These are phyloP conservation scores for Aurelia aurita complex sp. Pacific DNA, from an alignment of 30 jellyfish, hydroid and myxozoan species.

Conservation along the genomic window DNA sequence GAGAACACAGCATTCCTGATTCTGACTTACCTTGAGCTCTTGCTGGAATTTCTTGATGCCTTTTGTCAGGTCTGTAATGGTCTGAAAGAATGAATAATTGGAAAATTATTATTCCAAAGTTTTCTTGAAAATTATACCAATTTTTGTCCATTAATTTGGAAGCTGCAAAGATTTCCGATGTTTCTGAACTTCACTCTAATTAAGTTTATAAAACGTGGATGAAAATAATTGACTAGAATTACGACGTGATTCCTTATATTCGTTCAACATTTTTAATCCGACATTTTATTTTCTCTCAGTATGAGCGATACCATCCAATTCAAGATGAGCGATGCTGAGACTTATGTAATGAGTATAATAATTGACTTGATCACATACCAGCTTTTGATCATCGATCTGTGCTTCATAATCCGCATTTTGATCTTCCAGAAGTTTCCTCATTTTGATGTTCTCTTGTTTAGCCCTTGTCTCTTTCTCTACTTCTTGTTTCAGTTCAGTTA, in stretches of 20 bases:
- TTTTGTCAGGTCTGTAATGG: slow-evolving; percentile 19
- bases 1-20: too few relatives aligned
- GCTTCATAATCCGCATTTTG: slow-evolving; percentile 38
- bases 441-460: slow-evolving; percentile 28
- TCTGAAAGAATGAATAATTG: neutral
- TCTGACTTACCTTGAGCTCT: neutral
- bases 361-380: slow-evolving; percentile 3
- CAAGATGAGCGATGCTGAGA: too few relatives aligned
- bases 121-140: neutral
- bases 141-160: neutral
- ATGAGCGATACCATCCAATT: too few relatives aligned
- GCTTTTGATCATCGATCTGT: slow-evolving; percentile 50
- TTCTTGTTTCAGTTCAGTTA: slow-evolving; percentile 21
- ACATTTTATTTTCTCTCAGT: too few relatives aligned
- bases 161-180: too few relatives aligned
- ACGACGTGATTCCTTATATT: too few relatives aligned
- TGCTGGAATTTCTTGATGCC: neutral
- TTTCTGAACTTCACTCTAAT: too few relatives aligned
- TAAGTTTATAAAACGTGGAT: too few relatives aligned
- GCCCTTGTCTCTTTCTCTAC: slow-evolving; percentile 55
- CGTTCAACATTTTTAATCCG: too few relatives aligned
- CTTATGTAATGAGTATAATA: too few relatives aligned
- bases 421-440: slow-evolving; percentile 51
- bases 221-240: too few relatives aligned
- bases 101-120: too few relatives aligned